phyloP scores from a whole-genome alignment of 2,113 vertebrate species.

The Antigone vipio region DNA sequence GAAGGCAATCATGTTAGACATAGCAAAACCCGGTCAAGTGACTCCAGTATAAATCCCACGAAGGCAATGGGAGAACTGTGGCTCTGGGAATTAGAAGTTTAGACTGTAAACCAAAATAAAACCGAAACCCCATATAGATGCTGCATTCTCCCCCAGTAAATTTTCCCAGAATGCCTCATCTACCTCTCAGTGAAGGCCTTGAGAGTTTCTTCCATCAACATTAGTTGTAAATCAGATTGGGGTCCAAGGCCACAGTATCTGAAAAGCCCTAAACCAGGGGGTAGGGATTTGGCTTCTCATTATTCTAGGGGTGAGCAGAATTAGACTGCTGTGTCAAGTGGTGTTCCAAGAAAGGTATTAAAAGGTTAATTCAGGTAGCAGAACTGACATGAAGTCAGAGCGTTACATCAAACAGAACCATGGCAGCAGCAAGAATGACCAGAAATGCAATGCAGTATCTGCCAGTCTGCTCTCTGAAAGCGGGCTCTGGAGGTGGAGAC shows the following conservation, averaged over 20 bases:
- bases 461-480: background rate
- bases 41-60: background rate
- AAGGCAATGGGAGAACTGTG: background rate
- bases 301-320: background rate
- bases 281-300: background rate
- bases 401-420: background rate
- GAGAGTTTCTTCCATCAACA: background rate
- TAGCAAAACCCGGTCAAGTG: background rate
- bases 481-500: background rate
- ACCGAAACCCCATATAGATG: background rate
- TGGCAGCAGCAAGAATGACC: background rate
- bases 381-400: background rate
- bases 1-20: background rate
- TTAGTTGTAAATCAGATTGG: background rate
- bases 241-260: background rate
- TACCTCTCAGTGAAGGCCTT: background rate
- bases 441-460: background rate
- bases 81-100: conserved; percentile 12
- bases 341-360: background rate
- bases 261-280: background rate
- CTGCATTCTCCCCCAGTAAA: background rate
- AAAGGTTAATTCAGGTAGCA: background rate
- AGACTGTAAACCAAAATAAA: conserved; percentile 28
- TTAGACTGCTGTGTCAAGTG: background rate
- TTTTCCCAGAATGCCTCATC: background rate